Evolutionary conservation across 2,888 invertebrate genomes (phyloP).

Genomic region (Tachina lurida): DNA sequence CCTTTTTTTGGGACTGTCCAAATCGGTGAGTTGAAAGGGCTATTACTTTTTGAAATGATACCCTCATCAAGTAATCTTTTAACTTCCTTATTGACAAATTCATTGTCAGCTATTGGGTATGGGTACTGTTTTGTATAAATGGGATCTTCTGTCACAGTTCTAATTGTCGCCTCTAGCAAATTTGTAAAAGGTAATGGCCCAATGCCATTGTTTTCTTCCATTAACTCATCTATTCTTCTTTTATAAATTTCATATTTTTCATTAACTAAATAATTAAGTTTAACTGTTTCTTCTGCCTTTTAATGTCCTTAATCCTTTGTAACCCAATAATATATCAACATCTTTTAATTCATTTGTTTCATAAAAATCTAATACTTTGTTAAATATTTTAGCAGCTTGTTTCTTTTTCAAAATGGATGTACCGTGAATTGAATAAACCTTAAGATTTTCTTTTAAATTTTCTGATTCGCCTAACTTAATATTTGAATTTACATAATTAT

Average conservation of each 20-base stretch:
- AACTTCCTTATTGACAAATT: background rate
- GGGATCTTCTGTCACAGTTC: background rate
- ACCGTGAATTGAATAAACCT: background rate
- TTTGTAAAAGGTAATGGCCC: conserved; percentile 10
- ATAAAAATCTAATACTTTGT: conserved; percentile 2
- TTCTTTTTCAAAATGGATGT: background rate
- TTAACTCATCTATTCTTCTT: background rate
- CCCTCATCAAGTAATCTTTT: conserved; percentile 36
- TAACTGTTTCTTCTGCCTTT: background rate
- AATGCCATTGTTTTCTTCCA: background rate
- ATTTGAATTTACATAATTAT: background rate
- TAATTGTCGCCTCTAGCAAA: background rate
- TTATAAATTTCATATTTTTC: conserved; percentile 29
- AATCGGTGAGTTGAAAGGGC: conserved; percentile 9
- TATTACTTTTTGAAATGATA: conserved; percentile 46
- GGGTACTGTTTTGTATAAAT: conserved; percentile 6
- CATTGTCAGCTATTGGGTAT: background rate
- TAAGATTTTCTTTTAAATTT: background rate
- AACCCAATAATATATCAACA: conserved; percentile 12
- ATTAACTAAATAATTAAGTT: conserved; percentile 4
- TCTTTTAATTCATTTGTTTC: conserved; percentile 15
- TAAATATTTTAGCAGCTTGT: background rate
- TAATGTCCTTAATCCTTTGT: background rate
- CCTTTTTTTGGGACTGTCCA: conserved; percentile 58
- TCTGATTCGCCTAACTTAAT: background rate